Evolutionary conservation across 1,140 invertebrate species (phyloP).

Genomic region (Zaprionus ghesquierei): DNA sequence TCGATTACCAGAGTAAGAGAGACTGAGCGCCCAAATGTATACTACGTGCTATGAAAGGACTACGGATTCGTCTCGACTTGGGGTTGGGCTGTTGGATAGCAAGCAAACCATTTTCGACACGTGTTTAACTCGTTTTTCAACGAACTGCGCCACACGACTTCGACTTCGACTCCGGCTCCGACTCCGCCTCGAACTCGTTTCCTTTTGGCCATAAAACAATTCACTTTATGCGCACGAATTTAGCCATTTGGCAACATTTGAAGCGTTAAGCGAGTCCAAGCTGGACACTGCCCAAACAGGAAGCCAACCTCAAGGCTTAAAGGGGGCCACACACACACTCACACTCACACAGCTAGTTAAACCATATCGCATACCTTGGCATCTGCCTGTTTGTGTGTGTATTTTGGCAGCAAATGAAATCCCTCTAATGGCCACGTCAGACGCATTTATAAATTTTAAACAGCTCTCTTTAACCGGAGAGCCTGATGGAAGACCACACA

Average conservation of each 20-base stretch:
- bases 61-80: not conserved
- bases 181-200: not conserved
- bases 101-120: slow-evolving; percentile 71
- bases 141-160: slow-evolving; percentile 41
- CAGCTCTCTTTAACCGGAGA: slow-evolving; percentile 34
- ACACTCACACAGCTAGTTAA: not conserved
- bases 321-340: not conserved
- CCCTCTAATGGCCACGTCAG: slow-evolving; percentile 49
- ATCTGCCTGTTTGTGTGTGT: slow-evolving; percentile 1
- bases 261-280: slow-evolving; percentile 55
- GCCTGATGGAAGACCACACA: not conserved
- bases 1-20: slow-evolving; percentile 45
- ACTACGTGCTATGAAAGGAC: slow-evolving; percentile 31
- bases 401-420: slow-evolving; percentile 36
- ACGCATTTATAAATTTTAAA: slow-evolving; percentile 75
- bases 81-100: not conserved
- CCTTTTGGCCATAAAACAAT: slow-evolving; percentile 66
- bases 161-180: not conserved
- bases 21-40: slow-evolving; percentile 50
- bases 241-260: slow-evolving; percentile 75
- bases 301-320: slow-evolving; percentile 24
- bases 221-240: slow-evolving; percentile 77
- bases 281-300: slow-evolving; percentile 15
- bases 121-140: slow-evolving; percentile 80
- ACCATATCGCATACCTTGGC: not conserved